These are phyloP conservation scores for Halcyon senegalensis DNA, from an alignment of 2,113 vertebrate genomes.

Conservation along the genomic window DNA sequence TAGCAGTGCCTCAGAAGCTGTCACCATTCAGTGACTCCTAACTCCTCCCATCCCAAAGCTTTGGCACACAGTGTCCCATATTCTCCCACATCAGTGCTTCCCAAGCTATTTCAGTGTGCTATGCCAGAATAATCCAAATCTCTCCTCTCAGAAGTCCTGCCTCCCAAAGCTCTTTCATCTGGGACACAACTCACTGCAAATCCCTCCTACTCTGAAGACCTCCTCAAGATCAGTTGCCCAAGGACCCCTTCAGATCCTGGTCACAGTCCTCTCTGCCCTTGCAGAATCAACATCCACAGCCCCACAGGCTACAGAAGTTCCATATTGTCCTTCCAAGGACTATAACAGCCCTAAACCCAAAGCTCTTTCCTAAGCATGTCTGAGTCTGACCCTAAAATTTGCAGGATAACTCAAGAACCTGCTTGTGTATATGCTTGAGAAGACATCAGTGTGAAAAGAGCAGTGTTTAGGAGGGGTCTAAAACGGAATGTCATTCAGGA, in stretches of 20 bases:
- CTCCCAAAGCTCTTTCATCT: background rate
- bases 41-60: background rate
- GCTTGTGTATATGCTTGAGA: background rate
- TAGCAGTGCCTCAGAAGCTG: background rate
- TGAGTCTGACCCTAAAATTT: accelerated
- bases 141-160: background rate
- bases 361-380: background rate
- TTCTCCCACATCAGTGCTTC: background rate
- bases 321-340: background rate
- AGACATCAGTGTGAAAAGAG: background rate
- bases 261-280: background rate
- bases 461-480: background rate
- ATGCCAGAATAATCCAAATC: background rate
- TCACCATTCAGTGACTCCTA: background rate
- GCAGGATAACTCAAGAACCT: background rate
- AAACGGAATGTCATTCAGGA: background rate
- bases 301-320: background rate
- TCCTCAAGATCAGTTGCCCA: background rate
- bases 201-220: background rate
- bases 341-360: background rate
- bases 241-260: background rate
- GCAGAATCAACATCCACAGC: background rate
- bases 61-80: background rate
- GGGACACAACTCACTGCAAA: background rate
- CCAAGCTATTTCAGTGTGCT: background rate